A percentile compares a stretch with the other conserved stretches of the same genome.
Evolutionary conservation across 2,113 vertebrate genomes (phyloP).

Genomic region (Lepus americanus): DNA sequence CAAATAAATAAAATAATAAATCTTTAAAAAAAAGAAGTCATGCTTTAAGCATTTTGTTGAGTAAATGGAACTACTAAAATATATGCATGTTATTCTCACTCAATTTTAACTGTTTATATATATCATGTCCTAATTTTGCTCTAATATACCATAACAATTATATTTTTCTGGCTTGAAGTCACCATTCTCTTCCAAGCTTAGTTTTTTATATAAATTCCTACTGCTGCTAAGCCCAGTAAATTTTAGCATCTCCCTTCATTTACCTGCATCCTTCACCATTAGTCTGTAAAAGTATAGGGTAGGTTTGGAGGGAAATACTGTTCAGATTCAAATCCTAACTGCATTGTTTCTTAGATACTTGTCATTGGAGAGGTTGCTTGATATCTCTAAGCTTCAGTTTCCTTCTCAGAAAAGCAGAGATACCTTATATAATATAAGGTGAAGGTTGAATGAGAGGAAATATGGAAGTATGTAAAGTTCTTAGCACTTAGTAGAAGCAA

Average conservation of each 20-base stretch:
- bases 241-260: background rate
- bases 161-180: constrained; percentile 21
- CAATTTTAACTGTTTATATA: constrained; percentile 33
- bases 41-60: background rate
- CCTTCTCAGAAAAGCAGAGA: no score
- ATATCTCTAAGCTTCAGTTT: background rate
- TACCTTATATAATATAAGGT: no score
- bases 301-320: background rate
- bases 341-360: constrained; percentile 9
- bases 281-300: background rate
- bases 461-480: no score
- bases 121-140: constrained; percentile 8
- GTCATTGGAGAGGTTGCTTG: background rate
- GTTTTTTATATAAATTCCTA: background rate
- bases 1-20: no score
- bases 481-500: no score
- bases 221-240: background rate
- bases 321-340: background rate
- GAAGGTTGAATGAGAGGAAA: no score
- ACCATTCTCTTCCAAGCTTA: background rate
- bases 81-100: background rate
- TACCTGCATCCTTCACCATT: background rate
- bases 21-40: background rate
- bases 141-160: background rate
- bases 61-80: constrained; percentile 55